Conservation (phyloP, 2,888 invertebrate species). For the Pseudolycoriella hygida region DNA sequence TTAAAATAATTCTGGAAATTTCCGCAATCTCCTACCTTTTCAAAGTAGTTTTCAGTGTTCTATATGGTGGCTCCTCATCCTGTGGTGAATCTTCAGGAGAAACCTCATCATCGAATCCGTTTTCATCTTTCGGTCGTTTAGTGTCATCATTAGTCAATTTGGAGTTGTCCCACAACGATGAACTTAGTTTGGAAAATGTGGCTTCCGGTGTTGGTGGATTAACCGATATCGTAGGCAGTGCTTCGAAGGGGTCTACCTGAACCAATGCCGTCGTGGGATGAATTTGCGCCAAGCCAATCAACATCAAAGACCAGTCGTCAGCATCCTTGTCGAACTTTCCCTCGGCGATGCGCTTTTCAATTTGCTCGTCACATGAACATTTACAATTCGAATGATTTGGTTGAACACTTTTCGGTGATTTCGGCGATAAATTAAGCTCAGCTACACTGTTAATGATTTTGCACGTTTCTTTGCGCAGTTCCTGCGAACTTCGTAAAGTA, state of each 20-base stretch:
- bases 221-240: constrained; percentile 51
- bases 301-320: constrained; percentile 45
- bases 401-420: constrained; percentile 4
- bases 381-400: constrained; percentile 13
- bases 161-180: constrained; percentile 2
- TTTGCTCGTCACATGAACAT: constrained; percentile 15
- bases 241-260: constrained; percentile 30
- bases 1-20: neutral
- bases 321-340: constrained; percentile 25
- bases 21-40: constrained; percentile 18
- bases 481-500: constrained; percentile 23
- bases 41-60: constrained; percentile 37
- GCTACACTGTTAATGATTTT: constrained; percentile 23
- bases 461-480: constrained; percentile 26
- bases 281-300: constrained; percentile 43
- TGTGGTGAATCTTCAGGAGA: constrained; percentile 52
- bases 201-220: constrained; percentile 57
- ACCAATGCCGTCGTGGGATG: constrained; percentile 34
- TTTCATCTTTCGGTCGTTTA: constrained; percentile 6
- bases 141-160: constrained; percentile 5
- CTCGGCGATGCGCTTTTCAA: neutral
- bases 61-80: constrained; percentile 56
- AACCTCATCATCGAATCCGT: constrained; percentile 30
- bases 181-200: constrained; percentile 14
- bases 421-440: constrained; percentile 15